Base-by-base conservation (phyloP, 92 coral and sea anemone species). In the Palythoa grandiflora region DNA sequence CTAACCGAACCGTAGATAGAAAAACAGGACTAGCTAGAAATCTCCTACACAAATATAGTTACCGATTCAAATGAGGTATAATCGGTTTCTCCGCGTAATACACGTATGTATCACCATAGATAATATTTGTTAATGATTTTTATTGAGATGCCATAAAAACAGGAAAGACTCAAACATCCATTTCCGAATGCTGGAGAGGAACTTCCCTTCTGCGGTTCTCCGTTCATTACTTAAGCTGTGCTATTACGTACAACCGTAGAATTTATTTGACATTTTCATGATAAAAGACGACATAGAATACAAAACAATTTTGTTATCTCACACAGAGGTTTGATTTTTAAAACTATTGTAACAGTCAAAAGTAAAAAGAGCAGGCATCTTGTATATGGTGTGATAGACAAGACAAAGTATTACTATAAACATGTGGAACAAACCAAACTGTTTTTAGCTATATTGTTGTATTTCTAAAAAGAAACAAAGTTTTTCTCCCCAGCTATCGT, bases 141-240 rank as follows among this genome's bases (percentile, higher is more conserved):
- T 44, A 44, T 44, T 11, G 1, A 59, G 13, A 20, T 19, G 13
- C 65, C 65, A 59, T 17, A 59, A 59, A 59, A 59, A 59, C 65
- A 59, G 65, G 65, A 59, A 59, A 17, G 65, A 14, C 16, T 59
- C 65, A 59, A 59, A 59, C 19, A 17, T 17, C 65, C 16, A 59
- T 59, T 59, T 59, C 65, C 65, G 65, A 59, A 59, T 11, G 7
- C 50, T 70, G 47, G 9, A 70, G 75, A 70, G 47, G 47, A 70
- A 70, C 16, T 70, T 70, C 75, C 40, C 75, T 35, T 70, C 47
- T 70, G 75, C 47, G 47, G 75, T 70, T 38, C 75, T 36, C 44
- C 44, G 13, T 38, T 19, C 9, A 12, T 15, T 70, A 28, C 28
- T 35, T 9, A 9, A 13, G 5, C 28, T 1, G 13, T 20, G 36